Evolutionary conservation across 2,797 vertebrate genomes (phyloP), one percentile per base, ranked within the genome.

Genomic region (Cyprinella venusta): DNA sequence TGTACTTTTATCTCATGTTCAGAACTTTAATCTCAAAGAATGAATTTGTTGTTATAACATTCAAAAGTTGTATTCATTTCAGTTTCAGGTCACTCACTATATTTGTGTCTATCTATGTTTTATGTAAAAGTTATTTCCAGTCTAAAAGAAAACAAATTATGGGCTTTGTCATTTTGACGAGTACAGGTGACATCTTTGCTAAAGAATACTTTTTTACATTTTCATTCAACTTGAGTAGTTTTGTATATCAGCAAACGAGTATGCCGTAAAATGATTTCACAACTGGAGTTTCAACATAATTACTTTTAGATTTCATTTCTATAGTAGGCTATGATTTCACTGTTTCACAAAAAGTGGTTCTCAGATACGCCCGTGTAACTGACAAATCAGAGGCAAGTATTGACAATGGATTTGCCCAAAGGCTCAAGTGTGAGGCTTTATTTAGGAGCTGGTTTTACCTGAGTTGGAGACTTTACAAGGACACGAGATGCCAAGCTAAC

Each of bases 361-460:
- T 45, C 33, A 56, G 72, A 4, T 24, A 59, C 52, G 10, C 54
- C 36, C 74, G 18, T 5, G 13, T 40, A 26, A 18, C 6, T 30
- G 21, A 40, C 56, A 21, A 30, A 6, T 52, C 6, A 36, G 2
- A 19, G 30, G 7, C 63, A 79, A 19, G 59, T 77, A 40, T 65
- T 52, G 26, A 40, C 33, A 69, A 26, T 69, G n/a, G 24, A 70
- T 45, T 72, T 61, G 18, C 6, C 21, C 9, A 33, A 19, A 71
- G 52, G 54, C 19, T 42, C 30, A 65, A 24, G n/a, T 54, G 1
- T 30, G 10, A 30, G 3, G 2, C 26, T 75, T 52, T n/a, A 18
- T 45, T 18, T 65, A n/a, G 30, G 6, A n/a, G 1, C 80, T 52
- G 59, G 80, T 75, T 82, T 76, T 54, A 82, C 61, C 71, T 30